Evolutionary conservation across 2,113 vertebrate genomes (phyloP).

Genomic region (Dicrurus megarhynchus): DNA sequence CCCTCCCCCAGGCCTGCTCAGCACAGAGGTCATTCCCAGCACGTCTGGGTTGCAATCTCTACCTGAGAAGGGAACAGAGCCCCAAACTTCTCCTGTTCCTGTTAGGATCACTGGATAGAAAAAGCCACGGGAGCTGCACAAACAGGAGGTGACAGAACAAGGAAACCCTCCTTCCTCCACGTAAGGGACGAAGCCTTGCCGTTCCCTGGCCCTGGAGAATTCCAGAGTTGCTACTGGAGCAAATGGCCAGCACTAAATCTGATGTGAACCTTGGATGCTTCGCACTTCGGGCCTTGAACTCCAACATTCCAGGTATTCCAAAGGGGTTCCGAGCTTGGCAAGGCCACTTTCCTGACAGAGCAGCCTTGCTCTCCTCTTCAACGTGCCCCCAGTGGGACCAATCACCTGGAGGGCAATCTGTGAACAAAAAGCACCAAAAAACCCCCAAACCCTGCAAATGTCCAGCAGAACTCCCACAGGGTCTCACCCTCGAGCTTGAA

Average conservation of each 20-base stretch:
- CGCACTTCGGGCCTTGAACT: not conserved
- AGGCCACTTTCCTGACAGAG: not conserved
- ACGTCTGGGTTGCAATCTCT: not conserved
- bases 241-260: not conserved
- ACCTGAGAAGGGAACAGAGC: not conserved
- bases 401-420: not conserved
- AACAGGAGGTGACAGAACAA: not conserved
- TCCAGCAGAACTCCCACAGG: not conserved
- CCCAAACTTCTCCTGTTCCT: not conserved
- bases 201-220: not conserved
- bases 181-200: accelerated
- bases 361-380: not conserved
- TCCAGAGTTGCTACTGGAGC: not conserved
- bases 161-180: not conserved
- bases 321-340: not conserved
- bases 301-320: not conserved
- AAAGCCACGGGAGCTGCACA: not conserved
- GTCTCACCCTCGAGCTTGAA: not conserved
- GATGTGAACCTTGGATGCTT: not conserved
- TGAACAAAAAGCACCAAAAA: not conserved
- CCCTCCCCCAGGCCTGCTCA: not conserved
- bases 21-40: not conserved
- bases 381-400: not conserved
- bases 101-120: not conserved
- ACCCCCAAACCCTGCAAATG: not conserved